A percentile compares a stretch with the other conserved stretches of the same genome.
Evolutionary conservation across 2,113 vertebrate species (phyloP).

Genomic region (Sturnus vulgaris): DNA sequence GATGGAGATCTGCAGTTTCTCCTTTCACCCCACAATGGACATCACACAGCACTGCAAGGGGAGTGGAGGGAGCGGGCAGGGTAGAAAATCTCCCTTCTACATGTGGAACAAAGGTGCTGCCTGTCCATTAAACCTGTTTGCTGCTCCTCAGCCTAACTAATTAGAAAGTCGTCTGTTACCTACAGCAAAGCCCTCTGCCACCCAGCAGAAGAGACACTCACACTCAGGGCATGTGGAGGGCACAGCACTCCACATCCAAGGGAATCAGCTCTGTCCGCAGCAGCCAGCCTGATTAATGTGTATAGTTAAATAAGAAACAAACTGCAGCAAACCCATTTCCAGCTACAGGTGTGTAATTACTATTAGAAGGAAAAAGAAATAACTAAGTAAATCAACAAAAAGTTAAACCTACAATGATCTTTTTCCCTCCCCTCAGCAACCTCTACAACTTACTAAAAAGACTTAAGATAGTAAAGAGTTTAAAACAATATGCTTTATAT

Average conservation of each 20-base stretch:
- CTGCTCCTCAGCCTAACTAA: background rate
- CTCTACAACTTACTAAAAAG: background rate
- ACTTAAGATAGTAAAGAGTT: background rate
- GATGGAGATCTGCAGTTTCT: background rate
- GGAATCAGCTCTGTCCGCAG: background rate
- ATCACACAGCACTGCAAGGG: accelerated
- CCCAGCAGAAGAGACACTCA: background rate
- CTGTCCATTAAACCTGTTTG: background rate
- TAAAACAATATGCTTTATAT: background rate
- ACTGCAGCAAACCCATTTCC: background rate
- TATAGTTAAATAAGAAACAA: background rate
- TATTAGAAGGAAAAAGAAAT: background rate
- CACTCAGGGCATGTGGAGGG: accelerated
- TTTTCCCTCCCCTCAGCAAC: background rate
- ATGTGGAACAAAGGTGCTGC: accelerated
- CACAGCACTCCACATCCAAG: accelerated
- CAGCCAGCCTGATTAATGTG: background rate
- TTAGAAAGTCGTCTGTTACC: background rate
- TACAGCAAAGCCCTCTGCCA: background rate
- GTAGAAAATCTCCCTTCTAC: background rate
- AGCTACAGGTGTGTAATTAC: background rate
- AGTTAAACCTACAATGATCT: background rate
- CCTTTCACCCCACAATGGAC: background rate
- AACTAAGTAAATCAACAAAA: background rate
- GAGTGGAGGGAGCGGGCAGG: background rate